These are phyloP conservation scores for Conops quadrifasciatus DNA, from an alignment of 2,888 invertebrate species.

Conservation along the genomic window DNA sequence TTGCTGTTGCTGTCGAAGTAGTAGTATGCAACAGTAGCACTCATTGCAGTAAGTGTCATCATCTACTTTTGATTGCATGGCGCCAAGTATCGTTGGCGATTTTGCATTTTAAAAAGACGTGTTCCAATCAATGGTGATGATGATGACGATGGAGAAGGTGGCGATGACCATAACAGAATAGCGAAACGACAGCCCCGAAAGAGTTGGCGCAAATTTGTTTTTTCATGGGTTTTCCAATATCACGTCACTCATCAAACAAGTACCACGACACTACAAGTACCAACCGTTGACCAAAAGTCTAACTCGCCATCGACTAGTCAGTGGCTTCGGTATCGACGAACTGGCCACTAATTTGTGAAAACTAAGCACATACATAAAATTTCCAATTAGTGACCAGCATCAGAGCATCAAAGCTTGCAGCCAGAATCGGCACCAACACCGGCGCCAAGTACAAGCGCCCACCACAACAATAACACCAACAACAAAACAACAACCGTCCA, in stretches of 20 bases:
- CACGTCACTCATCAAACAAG: too few relatives aligned
- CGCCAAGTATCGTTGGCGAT: neutral
- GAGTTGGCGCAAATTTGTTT: too few relatives aligned
- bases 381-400: constrained; percentile 41
- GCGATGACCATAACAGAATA: too few relatives aligned
- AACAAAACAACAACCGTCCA: too few relatives aligned
- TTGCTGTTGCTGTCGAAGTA: neutral
- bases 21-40: neutral
- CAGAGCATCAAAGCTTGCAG: neutral
- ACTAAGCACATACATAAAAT: constrained; percentile 43
- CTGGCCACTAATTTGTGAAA: constrained; percentile 39
- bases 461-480: too few relatives aligned
- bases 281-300: neutral
- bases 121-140: too few relatives aligned
- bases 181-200: neutral
- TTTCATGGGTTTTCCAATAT: too few relatives aligned
- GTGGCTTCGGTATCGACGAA: neutral
- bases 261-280: neutral
- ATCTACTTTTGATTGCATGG: neutral
- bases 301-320: too few relatives aligned
- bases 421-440: neutral
- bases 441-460: neutral
- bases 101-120: too few relatives aligned
- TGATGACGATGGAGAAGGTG: too few relatives aligned
- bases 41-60: neutral